phyloP scores from a whole-genome alignment of 2,113 vertebrate genomes.

The Grammomys surdaster region DNA sequence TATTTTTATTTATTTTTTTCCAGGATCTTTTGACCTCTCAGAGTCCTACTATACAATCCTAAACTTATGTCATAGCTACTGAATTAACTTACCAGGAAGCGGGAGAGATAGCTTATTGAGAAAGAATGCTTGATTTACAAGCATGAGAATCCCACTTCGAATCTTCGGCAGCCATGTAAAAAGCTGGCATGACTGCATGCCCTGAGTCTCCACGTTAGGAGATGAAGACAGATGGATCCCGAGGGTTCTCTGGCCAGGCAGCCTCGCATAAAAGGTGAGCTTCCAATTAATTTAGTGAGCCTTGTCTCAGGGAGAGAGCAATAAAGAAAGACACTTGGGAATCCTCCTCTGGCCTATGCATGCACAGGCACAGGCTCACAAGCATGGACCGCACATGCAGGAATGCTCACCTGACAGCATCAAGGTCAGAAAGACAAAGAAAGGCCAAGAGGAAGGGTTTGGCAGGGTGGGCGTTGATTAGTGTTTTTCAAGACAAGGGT shows the following conservation, averaged over 20 bases:
- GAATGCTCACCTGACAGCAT: neutral
- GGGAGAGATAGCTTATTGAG: neutral
- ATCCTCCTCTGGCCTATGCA: neutral
- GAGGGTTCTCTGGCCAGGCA: neutral
- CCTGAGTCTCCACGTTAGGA: neutral
- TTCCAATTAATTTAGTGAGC: neutral
- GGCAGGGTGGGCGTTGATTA: neutral
- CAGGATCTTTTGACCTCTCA: neutral
- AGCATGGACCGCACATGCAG: neutral
- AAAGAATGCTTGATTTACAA: neutral
- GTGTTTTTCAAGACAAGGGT: slow-evolving; percentile 11
- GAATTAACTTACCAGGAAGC: neutral
- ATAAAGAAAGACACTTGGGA: neutral
- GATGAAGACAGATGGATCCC: neutral
- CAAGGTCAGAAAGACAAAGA: neutral
- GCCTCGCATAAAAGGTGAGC: neutral
- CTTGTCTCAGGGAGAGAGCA: neutral
- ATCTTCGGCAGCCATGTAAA: neutral
- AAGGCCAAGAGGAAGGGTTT: neutral
- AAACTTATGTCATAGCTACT: neutral
- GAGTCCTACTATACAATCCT: neutral
- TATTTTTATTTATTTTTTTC: neutral
- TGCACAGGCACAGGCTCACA: neutral
- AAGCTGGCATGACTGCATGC: neutral
- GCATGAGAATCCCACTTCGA: neutral